A percentile compares a stretch with the other conserved stretches of the same genome.
phyloP scores from a whole-genome alignment of 2,113 vertebrate genomes.

The Monopterus albus region DNA sequence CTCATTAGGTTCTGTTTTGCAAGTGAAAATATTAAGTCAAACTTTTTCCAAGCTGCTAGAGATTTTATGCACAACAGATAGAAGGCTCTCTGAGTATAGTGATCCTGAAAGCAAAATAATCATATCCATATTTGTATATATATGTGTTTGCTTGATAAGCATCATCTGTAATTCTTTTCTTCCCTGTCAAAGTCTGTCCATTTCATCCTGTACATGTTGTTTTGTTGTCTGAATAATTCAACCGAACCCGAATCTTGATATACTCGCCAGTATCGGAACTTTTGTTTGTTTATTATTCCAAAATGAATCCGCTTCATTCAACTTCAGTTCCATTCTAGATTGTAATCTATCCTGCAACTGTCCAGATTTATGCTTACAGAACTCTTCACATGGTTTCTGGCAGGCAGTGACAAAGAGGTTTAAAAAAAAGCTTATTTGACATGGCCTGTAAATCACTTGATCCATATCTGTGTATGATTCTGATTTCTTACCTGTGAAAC shows the following conservation, averaged over 20 bases:
- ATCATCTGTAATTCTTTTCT: not conserved
- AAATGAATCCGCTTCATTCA: constrained; percentile 44
- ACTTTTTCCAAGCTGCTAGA: not conserved
- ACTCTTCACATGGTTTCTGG: not conserved
- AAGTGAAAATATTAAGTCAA: too few species aligned
- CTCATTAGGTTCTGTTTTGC: too few species aligned
- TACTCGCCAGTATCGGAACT: constrained; percentile 1
- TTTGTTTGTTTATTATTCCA: constrained; percentile 47
- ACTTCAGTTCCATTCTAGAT: constrained; percentile 37
- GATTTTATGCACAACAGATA: not conserved
- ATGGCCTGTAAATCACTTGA: constrained; percentile 20
- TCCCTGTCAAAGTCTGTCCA: not conserved
- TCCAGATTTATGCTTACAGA: constrained; percentile 19
- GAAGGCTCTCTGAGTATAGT: not conserved
- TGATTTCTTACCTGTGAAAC: not conserved
- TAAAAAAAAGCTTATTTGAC: constrained; percentile 6
- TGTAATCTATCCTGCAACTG: constrained; percentile 29
- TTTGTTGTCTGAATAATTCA: constrained; percentile 9
- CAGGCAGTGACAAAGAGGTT: not conserved
- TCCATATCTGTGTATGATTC: constrained; percentile 6
- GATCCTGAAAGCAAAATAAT: not conserved
- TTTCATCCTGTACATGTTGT: not conserved
- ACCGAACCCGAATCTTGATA: constrained; percentile 27
- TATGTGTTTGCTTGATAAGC: not conserved
- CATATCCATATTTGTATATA: not conserved